A percentile compares a stretch with the other conserved stretches of the same genome.
These are phyloP conservation scores for Nasonia giraulti DNA, from an alignment of 1,140 invertebrate genomes.

Conservation along the genomic window DNA sequence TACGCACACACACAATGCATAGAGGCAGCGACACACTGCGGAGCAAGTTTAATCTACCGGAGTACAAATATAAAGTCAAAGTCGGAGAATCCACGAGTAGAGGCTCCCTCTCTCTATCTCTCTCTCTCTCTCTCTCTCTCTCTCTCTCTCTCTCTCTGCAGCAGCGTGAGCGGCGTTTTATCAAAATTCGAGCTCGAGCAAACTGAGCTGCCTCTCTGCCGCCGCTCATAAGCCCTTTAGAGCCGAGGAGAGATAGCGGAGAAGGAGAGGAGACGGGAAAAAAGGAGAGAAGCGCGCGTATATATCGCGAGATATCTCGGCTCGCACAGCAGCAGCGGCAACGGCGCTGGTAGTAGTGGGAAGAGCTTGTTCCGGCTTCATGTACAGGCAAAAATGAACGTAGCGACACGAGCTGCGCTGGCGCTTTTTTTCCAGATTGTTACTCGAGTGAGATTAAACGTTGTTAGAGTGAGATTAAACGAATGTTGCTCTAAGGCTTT, in stretches of 20 bases:
- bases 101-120: not conserved
- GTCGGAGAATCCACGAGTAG: slow-evolving; percentile 29
- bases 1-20: not conserved
- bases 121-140: not conserved
- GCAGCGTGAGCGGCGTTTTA: slow-evolving; percentile 23
- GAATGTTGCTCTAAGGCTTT: not conserved
- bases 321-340: not conserved
- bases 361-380: slow-evolving; percentile 5
- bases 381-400: not conserved
- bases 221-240: slow-evolving; percentile 25
- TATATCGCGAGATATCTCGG: slow-evolving; percentile 33
- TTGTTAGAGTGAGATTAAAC: not conserved
- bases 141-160: not conserved
- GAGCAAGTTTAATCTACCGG: slow-evolving; percentile 38
- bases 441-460: not conserved
- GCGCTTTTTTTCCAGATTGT: not conserved
- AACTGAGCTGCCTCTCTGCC: slow-evolving; percentile 11
- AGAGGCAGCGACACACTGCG: slow-evolving; percentile 23
- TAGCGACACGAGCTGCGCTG: not conserved
- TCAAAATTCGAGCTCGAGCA: slow-evolving; percentile 46
- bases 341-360: not conserved
- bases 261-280: not conserved
- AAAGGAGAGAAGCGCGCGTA: not conserved
- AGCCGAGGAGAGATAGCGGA: not conserved
- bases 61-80: slow-evolving; percentile 41